Evolutionary conservation across 2,888 invertebrate species (phyloP).

Genomic region (Operophtera brumata): DNA sequence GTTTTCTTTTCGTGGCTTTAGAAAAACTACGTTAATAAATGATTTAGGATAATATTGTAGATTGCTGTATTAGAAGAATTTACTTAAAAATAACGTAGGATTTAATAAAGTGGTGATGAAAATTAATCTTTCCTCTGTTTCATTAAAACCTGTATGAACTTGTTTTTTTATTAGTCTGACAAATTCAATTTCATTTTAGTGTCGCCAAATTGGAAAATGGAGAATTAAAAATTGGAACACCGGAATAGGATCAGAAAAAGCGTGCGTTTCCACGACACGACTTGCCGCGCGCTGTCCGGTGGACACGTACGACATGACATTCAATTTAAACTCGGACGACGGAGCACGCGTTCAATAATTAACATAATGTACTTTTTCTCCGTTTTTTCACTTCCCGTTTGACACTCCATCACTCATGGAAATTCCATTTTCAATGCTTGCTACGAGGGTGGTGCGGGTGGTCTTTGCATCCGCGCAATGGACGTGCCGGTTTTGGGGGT

Average conservation of each 20-base stretch:
- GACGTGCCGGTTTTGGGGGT: slow-evolving; percentile 75
- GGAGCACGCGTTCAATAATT: slow-evolving; percentile 76
- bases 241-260: slow-evolving; percentile 52
- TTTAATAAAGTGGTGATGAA: too few species aligned
- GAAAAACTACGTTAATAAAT: not conserved
- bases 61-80: not conserved
- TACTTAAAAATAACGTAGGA: too few species aligned
- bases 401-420: slow-evolving; percentile 82
- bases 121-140: not conserved
- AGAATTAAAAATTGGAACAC: slow-evolving; percentile 48
- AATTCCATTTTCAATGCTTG: slow-evolving; percentile 80
- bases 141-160: not conserved
- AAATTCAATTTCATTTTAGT: slow-evolving; percentile 25
- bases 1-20: not conserved
- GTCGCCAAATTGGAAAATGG: slow-evolving; percentile 39
- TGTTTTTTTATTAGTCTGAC: not conserved
- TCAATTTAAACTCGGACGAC: slow-evolving; percentile 76
- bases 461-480: slow-evolving; percentile 80
- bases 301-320: slow-evolving; percentile 70
- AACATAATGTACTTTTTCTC: slow-evolving; percentile 80
- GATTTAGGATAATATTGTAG: not conserved
- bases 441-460: slow-evolving; percentile 71
- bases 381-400: slow-evolving; percentile 78
- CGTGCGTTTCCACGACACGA: slow-evolving; percentile 50
- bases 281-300: slow-evolving; percentile 13